These are phyloP conservation scores for Diabrotica virgifera DNA, from an alignment of 1,140 invertebrate species.

Conservation along the genomic window DNA sequence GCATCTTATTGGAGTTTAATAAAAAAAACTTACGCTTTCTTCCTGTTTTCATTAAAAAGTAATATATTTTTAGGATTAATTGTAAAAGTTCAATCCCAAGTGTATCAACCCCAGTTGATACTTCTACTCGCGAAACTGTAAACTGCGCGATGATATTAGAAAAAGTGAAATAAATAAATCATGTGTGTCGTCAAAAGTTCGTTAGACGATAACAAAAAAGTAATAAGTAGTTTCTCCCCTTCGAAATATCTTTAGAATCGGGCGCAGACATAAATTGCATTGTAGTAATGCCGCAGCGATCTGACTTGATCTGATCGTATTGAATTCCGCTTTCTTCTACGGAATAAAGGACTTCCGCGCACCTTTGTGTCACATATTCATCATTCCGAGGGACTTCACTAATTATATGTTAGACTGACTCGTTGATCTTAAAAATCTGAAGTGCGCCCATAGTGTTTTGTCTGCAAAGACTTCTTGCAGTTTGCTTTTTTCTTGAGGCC, in stretches of 20 bases:
- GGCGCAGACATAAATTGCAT: slow-evolving; percentile 21
- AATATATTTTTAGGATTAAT: too few species aligned
- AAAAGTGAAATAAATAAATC: slow-evolving; percentile 5
- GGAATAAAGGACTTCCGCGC: slow-evolving; percentile 38
- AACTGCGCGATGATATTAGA: too few species aligned
- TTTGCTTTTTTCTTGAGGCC: too few species aligned
- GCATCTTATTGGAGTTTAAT: too few species aligned
- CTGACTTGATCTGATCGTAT: slow-evolving; percentile 40
- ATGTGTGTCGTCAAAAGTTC: slow-evolving; percentile 14
- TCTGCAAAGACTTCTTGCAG: too few species aligned
- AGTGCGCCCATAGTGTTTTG: slow-evolving; percentile 37
- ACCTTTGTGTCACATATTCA: slow-evolving; percentile 35
- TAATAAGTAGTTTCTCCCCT: slow-evolving; percentile 28
- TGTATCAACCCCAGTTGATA: too few species aligned
- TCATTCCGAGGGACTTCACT: slow-evolving; percentile 30
- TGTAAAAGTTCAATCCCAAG: too few species aligned
- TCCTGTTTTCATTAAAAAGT: too few species aligned
- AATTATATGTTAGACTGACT: slow-evolving; percentile 34
- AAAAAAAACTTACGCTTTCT: too few species aligned
- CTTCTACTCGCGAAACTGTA: too few species aligned
- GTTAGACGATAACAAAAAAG: slow-evolving; percentile 15
- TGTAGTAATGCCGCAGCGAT: slow-evolving; percentile 32
- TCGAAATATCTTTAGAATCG: slow-evolving; percentile 21
- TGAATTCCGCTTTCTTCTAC: slow-evolving; percentile 33
- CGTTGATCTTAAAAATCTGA: slow-evolving; percentile 23